A percentile compares a stretch with the other conserved stretches of the same genome.
Evolutionary conservation across 2,797 vertebrate genomes (phyloP).

Genomic region (Buphagus erythrorhynchus): DNA sequence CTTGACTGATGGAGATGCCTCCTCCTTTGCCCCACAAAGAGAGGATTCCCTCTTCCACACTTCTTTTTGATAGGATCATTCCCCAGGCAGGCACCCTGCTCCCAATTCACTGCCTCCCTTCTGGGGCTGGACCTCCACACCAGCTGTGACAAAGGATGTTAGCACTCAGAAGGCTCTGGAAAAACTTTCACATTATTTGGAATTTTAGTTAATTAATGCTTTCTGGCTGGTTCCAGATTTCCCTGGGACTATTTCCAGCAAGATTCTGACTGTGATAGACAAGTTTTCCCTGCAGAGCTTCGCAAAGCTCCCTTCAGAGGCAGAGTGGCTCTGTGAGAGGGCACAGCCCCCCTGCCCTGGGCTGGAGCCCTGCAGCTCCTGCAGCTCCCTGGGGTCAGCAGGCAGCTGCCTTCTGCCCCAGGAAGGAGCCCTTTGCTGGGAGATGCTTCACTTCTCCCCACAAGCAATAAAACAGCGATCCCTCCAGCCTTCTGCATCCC

Average conservation of each 20-base stretch:
- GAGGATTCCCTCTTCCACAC: background rate
- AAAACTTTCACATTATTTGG: background rate
- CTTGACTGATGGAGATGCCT: accelerated
- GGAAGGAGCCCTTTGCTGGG: background rate
- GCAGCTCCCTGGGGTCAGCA: background rate
- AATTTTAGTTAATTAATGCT: background rate
- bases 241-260: background rate
- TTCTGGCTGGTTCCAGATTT: background rate
- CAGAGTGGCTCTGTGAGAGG: background rate
- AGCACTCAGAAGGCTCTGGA: background rate
- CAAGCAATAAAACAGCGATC: accelerated
- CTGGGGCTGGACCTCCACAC: background rate
- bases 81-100: background rate
- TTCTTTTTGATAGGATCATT: background rate
- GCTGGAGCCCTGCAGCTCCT: background rate
- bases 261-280: background rate
- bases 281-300: background rate
- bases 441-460: background rate
- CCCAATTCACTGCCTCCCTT: accelerated
- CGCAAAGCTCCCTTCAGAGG: accelerated
- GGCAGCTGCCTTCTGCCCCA: background rate
- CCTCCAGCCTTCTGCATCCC: background rate
- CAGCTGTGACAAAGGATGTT: background rate
- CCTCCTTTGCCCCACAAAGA: background rate
- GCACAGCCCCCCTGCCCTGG: background rate